Conservation (phyloP, 2,113 vertebrate species). For the Muscicapa adusta region DNA sequence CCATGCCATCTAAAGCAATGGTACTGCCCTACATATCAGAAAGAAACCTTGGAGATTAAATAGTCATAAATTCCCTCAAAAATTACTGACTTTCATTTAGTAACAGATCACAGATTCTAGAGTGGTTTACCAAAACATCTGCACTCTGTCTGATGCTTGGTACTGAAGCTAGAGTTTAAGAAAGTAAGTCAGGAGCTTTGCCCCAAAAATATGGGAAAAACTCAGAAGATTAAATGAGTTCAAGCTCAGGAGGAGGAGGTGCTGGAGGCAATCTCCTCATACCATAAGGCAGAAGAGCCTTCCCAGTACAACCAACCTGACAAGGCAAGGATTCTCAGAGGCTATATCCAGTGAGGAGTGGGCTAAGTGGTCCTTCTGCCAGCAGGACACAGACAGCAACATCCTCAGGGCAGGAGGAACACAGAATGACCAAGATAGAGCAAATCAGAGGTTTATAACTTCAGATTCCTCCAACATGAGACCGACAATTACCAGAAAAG, state of each 20-base stretch:
- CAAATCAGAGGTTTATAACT: neutral
- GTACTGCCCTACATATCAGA: neutral
- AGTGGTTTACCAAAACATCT: neutral
- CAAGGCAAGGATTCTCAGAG: neutral
- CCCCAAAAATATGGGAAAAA: neutral
- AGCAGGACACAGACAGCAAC: neutral
- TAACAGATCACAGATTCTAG: neutral
- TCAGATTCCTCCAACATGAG: neutral
- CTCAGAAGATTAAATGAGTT: neutral
- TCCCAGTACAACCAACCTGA: neutral
- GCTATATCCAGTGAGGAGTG: neutral
- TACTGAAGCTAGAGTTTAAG: neutral
- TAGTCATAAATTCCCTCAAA: neutral
- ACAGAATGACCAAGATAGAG: neutral
- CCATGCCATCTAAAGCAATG: neutral
- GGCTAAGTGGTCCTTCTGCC: neutral
- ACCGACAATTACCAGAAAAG: neutral
- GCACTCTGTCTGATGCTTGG: neutral
- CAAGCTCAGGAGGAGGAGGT: neutral
- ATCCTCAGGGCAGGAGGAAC: neutral
- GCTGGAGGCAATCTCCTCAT: accelerated
- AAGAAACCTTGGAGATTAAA: neutral
- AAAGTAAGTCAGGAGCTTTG: neutral
- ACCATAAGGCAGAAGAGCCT: neutral
- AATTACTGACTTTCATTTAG: neutral